A percentile compares a stretch with the other conserved stretches of the same genome.
Conservation (phyloP, 2,113 vertebrate genomes). For the Bostrychus sinensis region DNA sequence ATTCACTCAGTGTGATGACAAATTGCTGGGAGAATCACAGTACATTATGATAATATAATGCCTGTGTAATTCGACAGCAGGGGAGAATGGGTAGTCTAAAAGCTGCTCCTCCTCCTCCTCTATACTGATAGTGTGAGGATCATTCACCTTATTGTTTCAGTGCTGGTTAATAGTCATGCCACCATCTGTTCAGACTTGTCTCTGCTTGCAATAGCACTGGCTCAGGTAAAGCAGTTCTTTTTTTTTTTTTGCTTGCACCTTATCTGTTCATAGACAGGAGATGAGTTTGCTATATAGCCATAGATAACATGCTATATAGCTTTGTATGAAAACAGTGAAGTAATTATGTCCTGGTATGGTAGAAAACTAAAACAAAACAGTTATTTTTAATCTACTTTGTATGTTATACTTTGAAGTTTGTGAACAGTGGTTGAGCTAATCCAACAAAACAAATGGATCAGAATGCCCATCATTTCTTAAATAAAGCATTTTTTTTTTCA, state of each 20-base stretch:
- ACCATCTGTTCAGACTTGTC: constrained; percentile 59
- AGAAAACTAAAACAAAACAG: no score
- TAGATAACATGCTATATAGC: no score
- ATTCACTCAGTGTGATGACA: constrained; percentile 38
- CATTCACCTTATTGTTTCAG: constrained; percentile 57
- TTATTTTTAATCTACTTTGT: no score
- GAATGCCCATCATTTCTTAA: no score
- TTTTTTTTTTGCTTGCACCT: constrained; percentile 1
- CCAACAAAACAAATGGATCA: no score
- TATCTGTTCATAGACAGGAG: constrained; percentile 2
- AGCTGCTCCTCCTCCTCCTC: constrained; percentile 48
- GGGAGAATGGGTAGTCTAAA: constrained; percentile 48
- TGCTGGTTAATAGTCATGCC: constrained; percentile 37
- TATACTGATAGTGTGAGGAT: constrained; percentile 44
- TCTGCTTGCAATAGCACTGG: constrained; percentile 24
- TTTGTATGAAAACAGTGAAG: no score
- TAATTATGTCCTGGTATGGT: no score
- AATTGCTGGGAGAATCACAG: constrained; percentile 33
- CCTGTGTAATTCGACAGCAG: constrained; percentile 46
- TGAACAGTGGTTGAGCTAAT: no score
- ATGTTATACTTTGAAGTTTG: no score
- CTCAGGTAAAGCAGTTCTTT: constrained; percentile 25
- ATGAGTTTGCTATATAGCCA: not conserved
- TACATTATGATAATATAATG: constrained; percentile 44
- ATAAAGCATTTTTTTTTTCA: no score